Evolutionary conservation across 2,113 vertebrate species (phyloP), one percentile per base, ranked within the genome.

Genomic region (Neotoma lepida): DNA sequence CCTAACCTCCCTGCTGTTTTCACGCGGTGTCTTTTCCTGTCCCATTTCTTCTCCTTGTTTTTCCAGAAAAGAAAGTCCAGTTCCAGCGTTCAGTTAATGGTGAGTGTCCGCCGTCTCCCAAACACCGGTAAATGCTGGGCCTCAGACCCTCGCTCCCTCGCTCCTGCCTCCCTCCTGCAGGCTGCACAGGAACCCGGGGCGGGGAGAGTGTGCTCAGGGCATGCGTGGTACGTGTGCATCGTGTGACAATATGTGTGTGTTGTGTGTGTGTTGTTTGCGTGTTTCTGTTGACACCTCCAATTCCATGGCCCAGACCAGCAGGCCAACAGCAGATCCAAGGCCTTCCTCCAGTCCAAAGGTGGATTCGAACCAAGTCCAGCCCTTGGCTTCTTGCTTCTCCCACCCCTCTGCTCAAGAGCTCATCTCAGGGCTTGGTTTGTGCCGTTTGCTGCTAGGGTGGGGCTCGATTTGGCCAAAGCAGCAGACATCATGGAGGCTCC

Each of bases 41-140:
- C 98, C 99, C 98, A 99, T 98, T 98, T 99, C 98, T 99, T 99
- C 98, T 99, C 98, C 98, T 99, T 99, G 99, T 99, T 99, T 99
- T 99, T 99, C 99, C 99, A 99, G 99, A 99, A 99, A 99, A 99
- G 99, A 98, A 99, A 99, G 99, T 99, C 99, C 98, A 99, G 99
- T 99, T 99, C 98, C 98, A 99, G 98, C 98, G 98, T 99, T 98
- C 99, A 99, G 98, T 99, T 99, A 98, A 99, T 99, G 99, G 99
- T 99, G 99, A 99, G 99, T 99, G 98, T 98, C 98, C 98, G 98
- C 98, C 97, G 98, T 98, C 98, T 98, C 98, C 98, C 98, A 97
- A 97, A 97, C 98, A 97, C 98, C 98, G 58, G 96, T 98, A 98
- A 98, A 98, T 97, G 97, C 98, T 98, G 98, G 98, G 98, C 98